Percentiles rank a stretch among this genome's conserved stretches.
Conservation (phyloP, 92 coral and sea anemone species). For the Metridium senile region DNA sequence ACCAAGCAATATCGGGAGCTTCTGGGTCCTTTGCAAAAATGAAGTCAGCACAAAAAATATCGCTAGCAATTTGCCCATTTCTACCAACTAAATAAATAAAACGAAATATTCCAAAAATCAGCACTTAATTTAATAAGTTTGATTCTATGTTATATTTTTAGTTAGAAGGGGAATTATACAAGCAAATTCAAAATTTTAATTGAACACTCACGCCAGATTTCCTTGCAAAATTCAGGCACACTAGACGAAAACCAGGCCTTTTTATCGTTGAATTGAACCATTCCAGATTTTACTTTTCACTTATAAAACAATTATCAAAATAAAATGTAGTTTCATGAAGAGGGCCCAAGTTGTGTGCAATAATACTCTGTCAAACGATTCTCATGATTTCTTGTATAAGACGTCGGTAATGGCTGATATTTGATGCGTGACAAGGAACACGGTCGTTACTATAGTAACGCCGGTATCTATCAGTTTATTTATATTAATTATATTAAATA, state of each 20-base stretch:
- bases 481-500: no score
- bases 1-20: conserved; percentile 18
- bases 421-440: no score
- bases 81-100: background rate
- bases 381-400: no score
- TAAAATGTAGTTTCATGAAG: background rate
- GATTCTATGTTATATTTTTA: no score
- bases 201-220: conserved; percentile 18
- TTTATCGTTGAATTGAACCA: background rate
- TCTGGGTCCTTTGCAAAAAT: conserved; percentile 15
- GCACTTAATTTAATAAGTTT: no score
- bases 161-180: no score
- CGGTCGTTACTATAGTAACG: no score
- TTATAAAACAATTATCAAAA: background rate
- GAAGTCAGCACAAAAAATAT: conserved; percentile 1
- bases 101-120: background rate
- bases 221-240: conserved; percentile 10
- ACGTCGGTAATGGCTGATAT: no score
- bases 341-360: no score
- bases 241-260: conserved; percentile 33
- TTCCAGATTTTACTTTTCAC: background rate
- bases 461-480: no score
- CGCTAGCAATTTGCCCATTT: conserved; percentile 9
- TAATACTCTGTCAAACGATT: no score
- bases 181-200: no score